Conservation (phyloP, 2,113 vertebrate genomes). For the Tragulus kanchil region DNA sequence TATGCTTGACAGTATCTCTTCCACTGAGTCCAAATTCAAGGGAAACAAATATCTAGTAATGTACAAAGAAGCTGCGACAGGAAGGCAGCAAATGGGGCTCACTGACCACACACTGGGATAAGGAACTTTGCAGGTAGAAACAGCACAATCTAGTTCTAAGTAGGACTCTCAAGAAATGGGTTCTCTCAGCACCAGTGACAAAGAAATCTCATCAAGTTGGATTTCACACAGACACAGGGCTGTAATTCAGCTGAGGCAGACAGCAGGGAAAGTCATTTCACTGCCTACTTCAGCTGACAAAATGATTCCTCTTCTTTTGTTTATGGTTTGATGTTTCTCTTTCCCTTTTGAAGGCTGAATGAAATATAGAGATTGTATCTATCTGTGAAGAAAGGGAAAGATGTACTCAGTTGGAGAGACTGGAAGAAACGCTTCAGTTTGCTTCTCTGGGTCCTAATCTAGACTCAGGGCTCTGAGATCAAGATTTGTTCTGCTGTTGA, state of each 20-base stretch:
- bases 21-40: neutral
- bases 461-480: neutral
- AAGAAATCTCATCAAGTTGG: constrained; percentile 60
- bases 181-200: constrained; percentile 40
- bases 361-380: neutral
- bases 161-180: neutral
- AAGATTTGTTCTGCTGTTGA: neutral
- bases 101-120: neutral
- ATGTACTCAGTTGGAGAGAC: neutral
- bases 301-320: constrained; percentile 13
- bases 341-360: constrained; percentile 15
- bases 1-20: neutral
- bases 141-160: neutral
- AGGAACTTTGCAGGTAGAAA: neutral
- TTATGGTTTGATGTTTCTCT: neutral
- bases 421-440: neutral
- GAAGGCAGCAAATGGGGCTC: neutral
- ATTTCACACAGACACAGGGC: constrained; percentile 42
- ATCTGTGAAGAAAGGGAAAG: neutral
- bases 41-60: neutral
- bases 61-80: neutral
- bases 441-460: neutral
- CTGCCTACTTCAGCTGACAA: constrained; percentile 26
- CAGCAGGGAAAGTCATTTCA: constrained; percentile 12
- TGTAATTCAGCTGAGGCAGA: constrained; percentile 18